Evolutionary conservation across 2,113 vertebrate species (phyloP), one percentile per base, ranked within the genome.

Genomic region (Eulacestoma nigropectus): DNA sequence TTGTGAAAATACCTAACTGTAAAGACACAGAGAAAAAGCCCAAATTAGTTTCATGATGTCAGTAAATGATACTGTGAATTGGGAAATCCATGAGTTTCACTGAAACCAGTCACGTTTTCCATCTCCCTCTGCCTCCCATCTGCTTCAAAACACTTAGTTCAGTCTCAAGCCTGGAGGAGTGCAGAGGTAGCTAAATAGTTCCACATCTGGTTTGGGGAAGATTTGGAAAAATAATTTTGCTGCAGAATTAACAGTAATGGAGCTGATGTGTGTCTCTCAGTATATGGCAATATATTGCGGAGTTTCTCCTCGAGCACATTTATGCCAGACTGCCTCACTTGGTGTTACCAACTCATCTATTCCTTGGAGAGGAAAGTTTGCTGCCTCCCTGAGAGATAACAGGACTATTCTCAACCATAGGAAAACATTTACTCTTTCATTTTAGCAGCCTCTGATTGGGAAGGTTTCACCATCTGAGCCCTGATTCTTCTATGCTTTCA

Each of bases 141-240:
- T 93, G 33, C 35, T 87, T 90, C n/a, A 11, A 94, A 91, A 95
- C 44, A 47, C 94, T 93, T 90, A 87, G 77, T 87, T 76, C 77
- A 75, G 70, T 62, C 92, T 91, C 2, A 1, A 60, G 91, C 79
- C 90, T 81, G 72, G 35, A 79, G 90, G 87, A 95, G 69, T 39
- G 88, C 77, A 76, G 95, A 94, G 96, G 93, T 95, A 96, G 95
- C 95, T 96, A 93, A 97, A 92, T 90, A 95, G 97, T 98, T 97
- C 94, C 96, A 98, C 97, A 97, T 97, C 96, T 98, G 97, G 67
- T 95, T 95, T 95, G 78, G 87, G 77, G 91, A 97, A 32, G 37
- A 77, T 89, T 97, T 96, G 94, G 94, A 96, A 96, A 95, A 97
- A 96, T 88, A 86, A 63, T 92, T 84, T 97, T 7, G 20, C 78